phyloP scores from a whole-genome alignment of 2,797 vertebrate species.

The Pseudomugil tenellus region DNA sequence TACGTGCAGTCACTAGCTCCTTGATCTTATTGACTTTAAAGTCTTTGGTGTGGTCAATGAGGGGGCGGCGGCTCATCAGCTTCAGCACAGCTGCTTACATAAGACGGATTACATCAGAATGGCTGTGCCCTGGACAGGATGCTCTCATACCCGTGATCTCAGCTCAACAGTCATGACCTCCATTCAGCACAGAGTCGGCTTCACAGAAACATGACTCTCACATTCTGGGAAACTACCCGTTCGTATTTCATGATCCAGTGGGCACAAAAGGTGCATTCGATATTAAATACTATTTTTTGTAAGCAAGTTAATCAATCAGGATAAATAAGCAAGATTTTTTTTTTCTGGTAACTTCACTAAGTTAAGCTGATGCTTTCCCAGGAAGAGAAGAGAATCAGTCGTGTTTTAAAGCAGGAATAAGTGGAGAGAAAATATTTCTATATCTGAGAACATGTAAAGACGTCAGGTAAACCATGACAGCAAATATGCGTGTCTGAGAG shows the following conservation, averaged over 20 bases:
- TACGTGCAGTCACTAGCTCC: conserved; percentile 23
- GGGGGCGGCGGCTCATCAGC: conserved; percentile 58
- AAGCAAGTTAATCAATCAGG: neutral
- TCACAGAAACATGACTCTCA: conserved; percentile 13
- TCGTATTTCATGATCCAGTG: neutral
- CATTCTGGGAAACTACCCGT: neutral
- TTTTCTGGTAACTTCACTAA: neutral
- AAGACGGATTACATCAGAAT: conserved; percentile 77
- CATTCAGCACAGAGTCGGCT: conserved; percentile 11
- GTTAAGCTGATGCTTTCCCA: neutral
- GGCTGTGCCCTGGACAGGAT: conserved; percentile 54
- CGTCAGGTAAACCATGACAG: too few species aligned
- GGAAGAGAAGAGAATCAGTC: neutral
- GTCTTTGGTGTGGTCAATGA: conserved; percentile 46
- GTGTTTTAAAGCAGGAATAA: neutral
- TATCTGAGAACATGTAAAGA: conserved; percentile 1
- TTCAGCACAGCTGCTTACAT: conserved; percentile 68
- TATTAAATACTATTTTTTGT: neutral
- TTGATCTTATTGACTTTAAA: conserved; percentile 62
- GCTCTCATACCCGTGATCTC: conserved; percentile 54
- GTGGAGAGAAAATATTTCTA: neutral
- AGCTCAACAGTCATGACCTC: conserved; percentile 33
- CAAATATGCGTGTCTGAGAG: too few species aligned
- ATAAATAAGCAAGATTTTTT: neutral
- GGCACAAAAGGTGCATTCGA: neutral